Base-by-base conservation (phyloP, 1,140 invertebrate genomes). In the Hetaerina americana region DNA sequence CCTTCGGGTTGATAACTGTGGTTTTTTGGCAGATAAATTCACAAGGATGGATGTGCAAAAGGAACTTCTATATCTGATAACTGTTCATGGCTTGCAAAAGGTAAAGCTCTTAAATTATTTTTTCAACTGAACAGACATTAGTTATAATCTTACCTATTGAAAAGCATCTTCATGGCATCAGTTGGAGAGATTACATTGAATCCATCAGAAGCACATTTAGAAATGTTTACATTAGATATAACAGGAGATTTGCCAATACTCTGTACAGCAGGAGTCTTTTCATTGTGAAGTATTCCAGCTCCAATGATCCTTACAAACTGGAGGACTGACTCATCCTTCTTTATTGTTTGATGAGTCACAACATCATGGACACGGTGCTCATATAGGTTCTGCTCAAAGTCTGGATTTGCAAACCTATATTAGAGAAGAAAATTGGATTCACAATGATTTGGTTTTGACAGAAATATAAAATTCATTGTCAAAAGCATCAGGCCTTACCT, bases 281-380 rank as follows among this genome's bases (percentile, higher is more conserved):
- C 94, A 77, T 94, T 95, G 77, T 99, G 98, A 10, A 98, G 82
- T 70, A 98, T 91, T 22, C 96, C 98, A 68, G 97, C 98, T n/a
- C 96, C 95, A 29, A 89, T 86, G 66, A 99, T 93, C 74, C 94
- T 89, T 0, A 98, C 88, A 78, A 89, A 91, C 77, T 92, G 87
- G 69, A 99, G 75, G 0, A 87, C 80, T 22, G 94, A 96, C 77
- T 93, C 91, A 31, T 85, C 82, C 74, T 83, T 83, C 24, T 81
- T 84, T 28, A 87, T 77, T 0, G 87, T 88, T 72, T 88, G 87
- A 77, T 93, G 91, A 0, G 90, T 92, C 6, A 89, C 85, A 27
- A 89, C 85, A 76, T 94, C 91, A 76, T 94, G 92, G 72, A 93
- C 88, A 57, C 91, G 85, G 77, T 92, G 87, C 77, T 92, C 90